phyloP scores from a whole-genome alignment of 1,140 invertebrate species.

The Eulimnadia texana region DNA sequence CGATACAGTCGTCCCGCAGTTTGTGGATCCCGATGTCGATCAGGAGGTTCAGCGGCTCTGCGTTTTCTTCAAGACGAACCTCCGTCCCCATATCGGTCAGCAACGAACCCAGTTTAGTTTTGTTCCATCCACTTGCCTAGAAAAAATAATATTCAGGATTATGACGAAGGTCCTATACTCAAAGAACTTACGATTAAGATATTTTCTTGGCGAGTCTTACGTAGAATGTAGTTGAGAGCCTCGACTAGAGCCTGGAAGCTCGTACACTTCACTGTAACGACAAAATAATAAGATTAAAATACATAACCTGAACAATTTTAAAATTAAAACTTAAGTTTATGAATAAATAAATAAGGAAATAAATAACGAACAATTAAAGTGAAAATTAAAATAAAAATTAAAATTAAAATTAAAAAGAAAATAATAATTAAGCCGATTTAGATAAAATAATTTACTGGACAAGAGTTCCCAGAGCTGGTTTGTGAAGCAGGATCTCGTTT shows the following conservation, averaged over 20 bases:
- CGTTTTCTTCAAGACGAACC: background rate
- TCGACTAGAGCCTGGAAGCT: background rate
- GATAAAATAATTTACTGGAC: conserved; percentile 3
- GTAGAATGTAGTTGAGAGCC: background rate
- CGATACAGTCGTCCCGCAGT: conserved; percentile 19
- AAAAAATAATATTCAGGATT: too few relatives aligned
- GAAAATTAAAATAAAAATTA: background rate
- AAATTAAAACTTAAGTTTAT: background rate
- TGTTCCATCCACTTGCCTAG: background rate
- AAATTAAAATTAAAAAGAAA: conserved; percentile 2
- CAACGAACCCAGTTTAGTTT: background rate
- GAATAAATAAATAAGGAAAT: background rate
- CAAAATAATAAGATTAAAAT: background rate
- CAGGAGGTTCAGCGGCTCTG: conserved; percentile 17
- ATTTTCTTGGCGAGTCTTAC: background rate
- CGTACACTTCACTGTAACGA: background rate
- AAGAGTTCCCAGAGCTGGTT: conserved; percentile 11
- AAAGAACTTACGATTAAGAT: background rate
- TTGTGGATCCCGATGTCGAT: conserved; percentile 21
- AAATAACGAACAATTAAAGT: background rate
- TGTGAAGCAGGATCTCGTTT: background rate
- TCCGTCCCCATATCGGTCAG: background rate
- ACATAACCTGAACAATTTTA: background rate
- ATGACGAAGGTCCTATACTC: too few relatives aligned
- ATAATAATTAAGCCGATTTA: too few relatives aligned